Evolutionary conservation across 2,113 vertebrate species (phyloP).

Genomic region (Gavialis gangeticus): DNA sequence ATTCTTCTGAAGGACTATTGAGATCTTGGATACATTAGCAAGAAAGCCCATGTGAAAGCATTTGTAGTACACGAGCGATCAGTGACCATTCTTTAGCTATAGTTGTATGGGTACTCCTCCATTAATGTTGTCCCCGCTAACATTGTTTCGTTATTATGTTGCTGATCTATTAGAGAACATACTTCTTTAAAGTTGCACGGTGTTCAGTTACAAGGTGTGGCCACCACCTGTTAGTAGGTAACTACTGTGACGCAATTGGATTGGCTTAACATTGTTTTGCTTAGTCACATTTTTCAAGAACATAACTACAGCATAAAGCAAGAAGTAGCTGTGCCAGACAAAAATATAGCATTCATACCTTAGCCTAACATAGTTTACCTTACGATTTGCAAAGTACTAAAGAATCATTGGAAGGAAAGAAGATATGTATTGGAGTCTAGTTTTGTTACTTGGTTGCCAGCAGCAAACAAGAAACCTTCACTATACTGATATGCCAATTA

Average conservation of each 20-base stretch:
- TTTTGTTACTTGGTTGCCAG: neutral
- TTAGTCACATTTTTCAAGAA: too few relatives aligned
- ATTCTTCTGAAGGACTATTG: neutral
- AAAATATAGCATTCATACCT: conserved; percentile 30
- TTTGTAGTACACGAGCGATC: conserved; percentile 4
- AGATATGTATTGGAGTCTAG: neutral
- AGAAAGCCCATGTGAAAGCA: conserved; percentile 28
- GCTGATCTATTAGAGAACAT: too few relatives aligned
- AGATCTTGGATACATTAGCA: conserved; percentile 28
- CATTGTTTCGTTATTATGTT: too few relatives aligned
- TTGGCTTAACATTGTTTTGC: too few relatives aligned
- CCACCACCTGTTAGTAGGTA: too few relatives aligned
- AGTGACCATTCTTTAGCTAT: neutral
- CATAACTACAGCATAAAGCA: too few relatives aligned
- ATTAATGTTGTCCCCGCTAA: too few relatives aligned
- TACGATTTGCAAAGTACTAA: neutral
- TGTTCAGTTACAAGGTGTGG: too few relatives aligned
- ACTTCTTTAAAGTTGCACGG: too few relatives aligned
- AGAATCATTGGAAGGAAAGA: neutral
- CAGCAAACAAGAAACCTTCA: neutral
- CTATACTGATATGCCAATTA: neutral
- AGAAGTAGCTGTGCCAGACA: conserved; percentile 8
- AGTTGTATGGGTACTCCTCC: too few relatives aligned
- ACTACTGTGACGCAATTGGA: too few relatives aligned
- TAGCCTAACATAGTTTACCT: neutral